Evolutionary conservation across 2,113 vertebrate species (phyloP).

Genomic region (Acanthisitta chloris): DNA sequence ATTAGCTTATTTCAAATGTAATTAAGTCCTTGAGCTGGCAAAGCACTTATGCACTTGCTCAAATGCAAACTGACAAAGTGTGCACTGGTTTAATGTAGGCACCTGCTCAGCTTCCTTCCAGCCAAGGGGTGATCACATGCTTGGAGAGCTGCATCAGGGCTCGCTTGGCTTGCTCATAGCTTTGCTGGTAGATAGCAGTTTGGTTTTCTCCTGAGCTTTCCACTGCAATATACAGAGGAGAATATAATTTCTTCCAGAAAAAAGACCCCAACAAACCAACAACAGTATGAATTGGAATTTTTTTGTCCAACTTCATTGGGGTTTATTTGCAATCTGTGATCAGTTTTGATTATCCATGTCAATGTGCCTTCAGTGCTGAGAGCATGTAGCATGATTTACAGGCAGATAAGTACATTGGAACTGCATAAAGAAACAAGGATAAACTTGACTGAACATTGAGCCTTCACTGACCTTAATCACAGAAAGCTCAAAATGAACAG

Average conservation of each 20-base stretch:
- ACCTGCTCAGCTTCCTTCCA: slow-evolving; percentile 13
- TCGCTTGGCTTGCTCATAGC: background rate
- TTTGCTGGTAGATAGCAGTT: background rate
- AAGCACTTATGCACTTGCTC: background rate
- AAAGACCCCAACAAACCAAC: background rate
- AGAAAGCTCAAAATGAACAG: background rate
- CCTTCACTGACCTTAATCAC: background rate
- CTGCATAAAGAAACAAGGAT: background rate
- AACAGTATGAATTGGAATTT: background rate
- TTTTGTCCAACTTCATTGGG: background rate
- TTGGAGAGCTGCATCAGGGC: background rate
- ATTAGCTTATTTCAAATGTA: slow-evolving; percentile 27
- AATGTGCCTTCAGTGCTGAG: background rate
- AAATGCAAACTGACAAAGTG: slow-evolving; percentile 29
- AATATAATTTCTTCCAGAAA: background rate
- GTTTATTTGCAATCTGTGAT: background rate
- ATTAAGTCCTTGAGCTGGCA: slow-evolving; percentile 30
- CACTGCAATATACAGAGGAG: background rate
- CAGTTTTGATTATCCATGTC: background rate
- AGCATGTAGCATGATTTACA: background rate
- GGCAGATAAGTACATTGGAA: background rate
- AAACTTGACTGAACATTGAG: background rate
- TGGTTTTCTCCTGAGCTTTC: background rate
- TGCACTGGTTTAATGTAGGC: background rate
- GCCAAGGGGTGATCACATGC: fast-evolving